Evolutionary conservation across 2,888 invertebrate genomes (phyloP), one percentile per base, ranked within the genome.

Genomic region (Drosophila nr. perissopoda): DNA sequence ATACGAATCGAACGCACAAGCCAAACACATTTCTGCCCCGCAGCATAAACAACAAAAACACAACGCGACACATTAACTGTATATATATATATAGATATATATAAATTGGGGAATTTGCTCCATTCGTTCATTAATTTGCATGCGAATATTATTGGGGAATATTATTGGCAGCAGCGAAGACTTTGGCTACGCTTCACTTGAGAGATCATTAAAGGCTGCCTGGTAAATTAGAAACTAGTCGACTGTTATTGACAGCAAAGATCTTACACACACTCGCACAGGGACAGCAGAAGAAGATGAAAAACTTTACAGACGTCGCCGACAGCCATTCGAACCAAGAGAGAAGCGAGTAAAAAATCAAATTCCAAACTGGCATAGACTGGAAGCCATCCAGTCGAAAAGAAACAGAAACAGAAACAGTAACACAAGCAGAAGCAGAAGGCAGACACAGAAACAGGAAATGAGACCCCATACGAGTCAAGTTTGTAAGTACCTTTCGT

Each of bases 401-500:
- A 59, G 63, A 58, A 52, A 31, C 51, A 40, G 48, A 74, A 61
- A 53, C 54, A 48, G 54, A 56, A 65, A 65, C 57, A 51, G 64
- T 81, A 83, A 83, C 83, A 83, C 84, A 84, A 83, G 86, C 42
- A 42, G 42, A 73, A 59, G 51, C 61, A 33, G 61, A 45, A 38
- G 38, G 38, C 38, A 38, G 48, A 38, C 18, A 60, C 52, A 42
- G 62, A 86, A 83, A 83, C 83, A 83, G 83, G 87, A 84, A 84
- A 84, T 84, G 73, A 82, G 80, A 73, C 77, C 82, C 69, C 74
- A 77, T 76, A 57, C 72, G 34, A 77, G 69, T 81, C 38, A n/a
- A 69, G 51, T 83, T 85, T 81, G 81, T 66, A 76, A 83, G 83
- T 81, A 86, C 76, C 73, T 73, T 81, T 83, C 66, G 81, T 81